Conservation (phyloP, 37 sponge, comb jelly and placozoan species). For the Geodia barretti region DNA sequence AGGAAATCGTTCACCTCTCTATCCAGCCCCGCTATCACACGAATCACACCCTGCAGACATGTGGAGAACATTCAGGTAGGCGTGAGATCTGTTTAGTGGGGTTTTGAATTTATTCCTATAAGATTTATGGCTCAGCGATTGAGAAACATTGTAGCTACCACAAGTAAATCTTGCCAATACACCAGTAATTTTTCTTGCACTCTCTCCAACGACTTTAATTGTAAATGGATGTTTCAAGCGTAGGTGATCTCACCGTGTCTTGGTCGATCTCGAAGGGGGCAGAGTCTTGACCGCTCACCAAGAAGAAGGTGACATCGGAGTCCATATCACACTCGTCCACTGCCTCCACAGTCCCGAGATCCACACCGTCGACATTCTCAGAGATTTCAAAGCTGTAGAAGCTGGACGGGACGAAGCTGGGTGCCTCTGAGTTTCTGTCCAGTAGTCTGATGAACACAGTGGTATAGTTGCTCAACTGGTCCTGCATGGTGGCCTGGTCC, state of each 20-base stretch:
- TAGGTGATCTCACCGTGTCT: slow-evolving; percentile 17
- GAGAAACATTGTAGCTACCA: no score
- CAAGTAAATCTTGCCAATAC: no score
- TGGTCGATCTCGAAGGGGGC: slow-evolving; percentile 10
- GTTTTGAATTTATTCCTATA: no score
- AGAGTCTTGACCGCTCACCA: not conserved
- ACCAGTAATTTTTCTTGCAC: not conserved
- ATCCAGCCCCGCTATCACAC: slow-evolving; percentile 4
- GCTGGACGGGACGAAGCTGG: slow-evolving; percentile 19
- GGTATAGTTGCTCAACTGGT: not conserved
- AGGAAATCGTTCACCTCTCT: slow-evolving; percentile 28
- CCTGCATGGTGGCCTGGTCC: slow-evolving; percentile 41
- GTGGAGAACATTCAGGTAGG: not conserved
- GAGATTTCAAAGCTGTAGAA: slow-evolving; percentile 24
- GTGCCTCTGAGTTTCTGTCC: slow-evolving; percentile 15
- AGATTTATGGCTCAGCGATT: no score
- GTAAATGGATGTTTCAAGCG: no score
- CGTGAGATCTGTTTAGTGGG: no score
- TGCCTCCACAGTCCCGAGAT: slow-evolving; percentile 25
- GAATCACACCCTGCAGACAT: slow-evolving; percentile 18
- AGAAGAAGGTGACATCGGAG: slow-evolving; percentile 6
- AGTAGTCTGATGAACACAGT: not conserved
- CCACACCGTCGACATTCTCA: slow-evolving; percentile 15
- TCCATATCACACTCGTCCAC: slow-evolving; percentile 8
- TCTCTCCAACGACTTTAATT: not conserved